Conservation (phyloP, 1,140 invertebrate genomes). For the Protaetia brevitarsis region DNA sequence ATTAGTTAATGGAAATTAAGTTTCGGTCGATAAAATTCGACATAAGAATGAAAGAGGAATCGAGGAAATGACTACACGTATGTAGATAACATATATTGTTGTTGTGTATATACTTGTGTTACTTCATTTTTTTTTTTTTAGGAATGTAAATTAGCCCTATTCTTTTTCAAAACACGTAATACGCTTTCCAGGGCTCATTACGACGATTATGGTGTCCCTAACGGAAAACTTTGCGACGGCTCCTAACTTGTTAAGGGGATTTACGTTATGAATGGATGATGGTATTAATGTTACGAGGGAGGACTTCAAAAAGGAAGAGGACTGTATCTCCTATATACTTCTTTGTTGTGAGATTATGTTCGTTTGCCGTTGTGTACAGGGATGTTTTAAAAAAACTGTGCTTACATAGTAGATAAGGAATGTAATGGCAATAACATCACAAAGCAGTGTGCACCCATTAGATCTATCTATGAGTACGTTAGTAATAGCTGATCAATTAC, state of each 20-base stretch:
- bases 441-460: too few relatives aligned
- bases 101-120: too few relatives aligned
- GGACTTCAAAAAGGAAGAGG: background rate
- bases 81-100: too few relatives aligned
- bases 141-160: background rate
- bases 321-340: background rate
- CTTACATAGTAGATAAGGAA: too few relatives aligned
- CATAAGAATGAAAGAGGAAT: background rate
- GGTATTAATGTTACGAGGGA: background rate
- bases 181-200: background rate
- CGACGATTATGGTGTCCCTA: background rate
- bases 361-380: too few relatives aligned
- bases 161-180: background rate
- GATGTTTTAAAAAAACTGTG: too few relatives aligned
- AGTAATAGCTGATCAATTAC: too few relatives aligned
- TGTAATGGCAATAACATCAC: too few relatives aligned
- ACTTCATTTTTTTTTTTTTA: too few relatives aligned
- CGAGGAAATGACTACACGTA: background rate
- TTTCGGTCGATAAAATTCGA: background rate
- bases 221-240: background rate
- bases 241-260: slow-evolving; percentile 9
- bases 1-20: slow-evolving; percentile 13
- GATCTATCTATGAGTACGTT: too few relatives aligned
- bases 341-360: too few relatives aligned
- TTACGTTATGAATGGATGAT: background rate